Percentiles rank a stretch among this genome's conserved stretches.
Evolutionary conservation across 1,140 invertebrate genomes (phyloP).

Genomic region (Acarapis woodi): DNA sequence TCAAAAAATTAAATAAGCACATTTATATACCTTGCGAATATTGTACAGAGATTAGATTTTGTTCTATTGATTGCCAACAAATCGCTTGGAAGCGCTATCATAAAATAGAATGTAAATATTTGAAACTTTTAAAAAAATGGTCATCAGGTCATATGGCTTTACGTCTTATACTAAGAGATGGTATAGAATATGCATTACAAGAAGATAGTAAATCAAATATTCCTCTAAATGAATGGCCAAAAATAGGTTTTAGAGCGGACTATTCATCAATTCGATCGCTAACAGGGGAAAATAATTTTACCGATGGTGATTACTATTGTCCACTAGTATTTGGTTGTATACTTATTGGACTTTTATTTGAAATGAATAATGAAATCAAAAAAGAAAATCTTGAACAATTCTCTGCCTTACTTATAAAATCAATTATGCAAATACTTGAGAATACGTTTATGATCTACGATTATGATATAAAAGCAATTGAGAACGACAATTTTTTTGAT

Average conservation of each 20-base stretch:
- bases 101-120: background rate
- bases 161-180: background rate
- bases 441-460: background rate
- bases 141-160: conserved; percentile 1
- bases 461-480: background rate
- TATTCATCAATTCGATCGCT: too few species aligned
- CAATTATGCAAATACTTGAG: background rate
- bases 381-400: background rate
- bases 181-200: background rate
- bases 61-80: background rate
- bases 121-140: background rate
- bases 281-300: too few species aligned
- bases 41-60: background rate
- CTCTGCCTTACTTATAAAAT: background rate
- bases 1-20: too few species aligned
- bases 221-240: too few species aligned
- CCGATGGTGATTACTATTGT: too few species aligned
- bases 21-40: background rate
- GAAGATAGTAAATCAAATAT: background rate
- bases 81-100: background rate
- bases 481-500: background rate
- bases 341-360: too few species aligned
- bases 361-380: too few species aligned
- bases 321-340: too few species aligned
- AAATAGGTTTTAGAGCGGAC: too few species aligned